Base-by-base conservation (phyloP, 2,888 invertebrate species). In the Dicyrtoma fusca region DNA sequence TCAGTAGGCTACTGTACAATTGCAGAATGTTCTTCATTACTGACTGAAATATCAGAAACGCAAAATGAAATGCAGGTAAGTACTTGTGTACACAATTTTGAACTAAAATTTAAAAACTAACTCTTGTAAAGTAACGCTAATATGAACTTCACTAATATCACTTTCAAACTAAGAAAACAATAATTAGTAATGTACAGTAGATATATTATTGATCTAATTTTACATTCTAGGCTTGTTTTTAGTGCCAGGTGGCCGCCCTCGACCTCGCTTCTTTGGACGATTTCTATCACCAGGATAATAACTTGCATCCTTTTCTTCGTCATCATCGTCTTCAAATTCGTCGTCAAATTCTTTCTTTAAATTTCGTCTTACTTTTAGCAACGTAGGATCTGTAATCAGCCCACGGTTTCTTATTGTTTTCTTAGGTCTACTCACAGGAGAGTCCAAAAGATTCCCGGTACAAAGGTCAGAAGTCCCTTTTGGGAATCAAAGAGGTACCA, bases 261-360 rank as follows among this genome's bases (percentile, higher is more conserved):
- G 44, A 23, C 71, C 66, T 17, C 71, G 55, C 23, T 59, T 66
- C 21, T 53, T 66, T 11, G 62, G 49, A 11, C 21, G 13, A 11
- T 5, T 44, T 6, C n/a, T 11, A 8, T 44, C 59, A 23, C 13
- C 49, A 11, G 72, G 72, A 23, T 57, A 51, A 53, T 72, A 72
- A 51, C 65, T 72, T 6, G 57, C 66, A 59, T 72, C 72, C n/a
- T 72, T 72, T 19, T 72, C 72, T 59, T 72, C 72, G 14, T 72
- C 66, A 44, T 72, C 72, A 8, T 51, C 71, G 2, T 59, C 59
- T 14, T 64, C 71, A 17, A 42, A 21, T n/a, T 42, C 49, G n/a
- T 72, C 66, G 4, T 66, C 72, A 42, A 72, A 72, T 23, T 59
- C 72, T 23, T 72, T 59, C 8, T 64, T 34, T 11, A 66, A 59